These are phyloP conservation scores for Arnoldichthys spilopterus DNA, from an alignment of 2,797 vertebrate genomes.

Conservation along the genomic window DNA sequence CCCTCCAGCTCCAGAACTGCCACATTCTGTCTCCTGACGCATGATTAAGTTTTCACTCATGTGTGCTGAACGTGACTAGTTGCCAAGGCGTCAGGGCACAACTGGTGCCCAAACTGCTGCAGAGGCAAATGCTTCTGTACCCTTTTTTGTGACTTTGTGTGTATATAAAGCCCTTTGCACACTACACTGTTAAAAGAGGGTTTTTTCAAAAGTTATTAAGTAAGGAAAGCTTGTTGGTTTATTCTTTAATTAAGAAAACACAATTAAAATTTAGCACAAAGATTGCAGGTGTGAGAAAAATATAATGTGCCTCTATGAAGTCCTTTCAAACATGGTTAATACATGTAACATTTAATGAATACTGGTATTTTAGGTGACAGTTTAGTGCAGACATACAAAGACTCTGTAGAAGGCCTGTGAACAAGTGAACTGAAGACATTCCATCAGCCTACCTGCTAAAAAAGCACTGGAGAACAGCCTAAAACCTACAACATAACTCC, in stretches of 20 bases:
- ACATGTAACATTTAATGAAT: too few relatives aligned
- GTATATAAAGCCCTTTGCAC: too few relatives aligned
- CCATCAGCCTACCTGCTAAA: neutral
- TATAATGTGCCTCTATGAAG: too few relatives aligned
- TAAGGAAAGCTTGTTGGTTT: too few relatives aligned
- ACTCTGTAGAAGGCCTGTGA: neutral
- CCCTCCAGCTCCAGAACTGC: conserved; percentile 30
- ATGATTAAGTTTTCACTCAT: conserved; percentile 36
- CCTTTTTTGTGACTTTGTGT: neutral
- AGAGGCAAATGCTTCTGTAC: neutral
- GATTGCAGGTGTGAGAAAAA: too few relatives aligned
- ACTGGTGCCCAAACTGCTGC: conserved; percentile 35
- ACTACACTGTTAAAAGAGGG: too few relatives aligned
- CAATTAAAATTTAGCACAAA: too few relatives aligned
- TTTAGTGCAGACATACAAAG: neutral
- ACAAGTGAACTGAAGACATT: neutral
- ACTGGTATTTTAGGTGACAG: neutral
- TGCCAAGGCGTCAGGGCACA: conserved; percentile 1
- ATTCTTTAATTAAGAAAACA: too few relatives aligned
- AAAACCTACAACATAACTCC: neutral
- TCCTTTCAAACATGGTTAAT: too few relatives aligned
- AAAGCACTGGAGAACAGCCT: neutral
- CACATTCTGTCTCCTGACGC: conserved; percentile 37
- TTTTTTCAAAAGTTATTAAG: too few relatives aligned
- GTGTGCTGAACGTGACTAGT: conserved; percentile 35